Evolutionary conservation across 2,888 invertebrate species (phyloP).

Genomic region (Pimpla rufipes): DNA sequence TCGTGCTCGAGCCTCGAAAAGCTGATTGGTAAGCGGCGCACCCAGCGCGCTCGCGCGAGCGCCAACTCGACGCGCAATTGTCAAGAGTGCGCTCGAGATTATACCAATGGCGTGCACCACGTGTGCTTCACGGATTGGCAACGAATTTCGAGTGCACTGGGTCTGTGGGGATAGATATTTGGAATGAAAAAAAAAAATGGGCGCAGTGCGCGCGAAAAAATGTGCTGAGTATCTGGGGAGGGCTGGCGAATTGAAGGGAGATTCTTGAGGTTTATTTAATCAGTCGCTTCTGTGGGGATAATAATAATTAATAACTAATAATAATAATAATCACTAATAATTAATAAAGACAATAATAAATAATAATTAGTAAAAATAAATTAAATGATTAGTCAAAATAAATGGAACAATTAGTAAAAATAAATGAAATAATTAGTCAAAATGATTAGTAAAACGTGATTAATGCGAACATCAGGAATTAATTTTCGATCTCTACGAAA

Average conservation of each 20-base stretch:
- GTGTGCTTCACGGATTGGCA: background rate
- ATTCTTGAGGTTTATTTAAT: too few relatives aligned
- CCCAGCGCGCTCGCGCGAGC: constrained; percentile 66
- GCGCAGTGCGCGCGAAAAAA: background rate
- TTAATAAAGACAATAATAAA: too few relatives aligned
- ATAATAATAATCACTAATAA: too few relatives aligned
- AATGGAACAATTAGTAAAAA: too few relatives aligned
- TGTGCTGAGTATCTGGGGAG: background rate
- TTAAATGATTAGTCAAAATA: background rate
- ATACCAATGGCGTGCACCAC: background rate
- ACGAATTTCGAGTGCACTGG: background rate
- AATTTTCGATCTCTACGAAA: too few relatives aligned
- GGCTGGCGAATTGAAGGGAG: background rate
- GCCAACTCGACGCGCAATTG: constrained; percentile 44
- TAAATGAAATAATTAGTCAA: too few relatives aligned
- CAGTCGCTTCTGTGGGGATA: too few relatives aligned
- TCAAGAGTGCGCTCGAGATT: constrained; percentile 31
- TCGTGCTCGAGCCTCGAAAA: constrained; percentile 67
- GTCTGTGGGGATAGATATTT: background rate
- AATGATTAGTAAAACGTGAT: too few relatives aligned
- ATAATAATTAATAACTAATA: too few relatives aligned
- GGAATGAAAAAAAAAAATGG: constrained; percentile 10
- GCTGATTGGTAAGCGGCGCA: constrained; percentile 72
- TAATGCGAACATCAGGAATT: too few relatives aligned
- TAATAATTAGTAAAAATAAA: too few relatives aligned